These are phyloP conservation scores for Aphidius gifuensis DNA, from an alignment of 1,140 invertebrate genomes.

Conservation along the genomic window DNA sequence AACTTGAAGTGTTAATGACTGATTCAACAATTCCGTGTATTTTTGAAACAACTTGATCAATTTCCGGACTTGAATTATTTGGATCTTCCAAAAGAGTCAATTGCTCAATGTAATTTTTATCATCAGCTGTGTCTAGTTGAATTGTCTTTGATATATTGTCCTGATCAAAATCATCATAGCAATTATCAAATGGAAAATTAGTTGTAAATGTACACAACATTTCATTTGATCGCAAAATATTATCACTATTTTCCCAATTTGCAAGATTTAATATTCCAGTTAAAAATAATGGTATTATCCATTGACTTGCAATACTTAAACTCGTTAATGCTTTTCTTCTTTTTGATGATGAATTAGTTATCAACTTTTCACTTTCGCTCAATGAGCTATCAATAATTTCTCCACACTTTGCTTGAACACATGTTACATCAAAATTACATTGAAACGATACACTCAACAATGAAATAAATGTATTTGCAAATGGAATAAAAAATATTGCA, in stretches of 20 bases:
- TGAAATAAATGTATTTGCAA: conserved; percentile 27
- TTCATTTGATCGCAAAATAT: conserved; percentile 4
- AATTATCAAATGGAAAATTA: conserved; percentile 28
- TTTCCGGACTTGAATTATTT: conserved; percentile 11
- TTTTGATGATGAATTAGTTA: background rate
- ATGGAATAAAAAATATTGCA: conserved; percentile 27
- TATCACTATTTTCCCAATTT: conserved; percentile 1
- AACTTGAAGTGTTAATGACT: background rate
- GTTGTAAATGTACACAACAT: conserved; percentile 19
- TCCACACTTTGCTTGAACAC: conserved; percentile 4
- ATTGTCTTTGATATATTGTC: background rate
- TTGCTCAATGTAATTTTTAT: conserved; percentile 14
- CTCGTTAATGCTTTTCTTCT: conserved; percentile 10
- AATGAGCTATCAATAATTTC: background rate
- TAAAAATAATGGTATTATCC: conserved; percentile 24
- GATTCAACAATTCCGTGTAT: conserved; percentile 21
- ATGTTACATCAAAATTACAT: conserved; percentile 15
- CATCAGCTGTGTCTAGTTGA: background rate
- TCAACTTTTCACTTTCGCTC: conserved; percentile 6
- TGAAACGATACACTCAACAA: conserved; percentile 22
- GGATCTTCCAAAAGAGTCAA: conserved; percentile 7
- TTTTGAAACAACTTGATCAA: conserved; percentile 19
- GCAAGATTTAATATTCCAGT: conserved; percentile 18
- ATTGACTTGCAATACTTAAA: conserved; percentile 22
- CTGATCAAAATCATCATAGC: conserved; percentile 3